phyloP scores from a whole-genome alignment of 1,140 invertebrate genomes.

The Leguminivora glycinivorella region DNA sequence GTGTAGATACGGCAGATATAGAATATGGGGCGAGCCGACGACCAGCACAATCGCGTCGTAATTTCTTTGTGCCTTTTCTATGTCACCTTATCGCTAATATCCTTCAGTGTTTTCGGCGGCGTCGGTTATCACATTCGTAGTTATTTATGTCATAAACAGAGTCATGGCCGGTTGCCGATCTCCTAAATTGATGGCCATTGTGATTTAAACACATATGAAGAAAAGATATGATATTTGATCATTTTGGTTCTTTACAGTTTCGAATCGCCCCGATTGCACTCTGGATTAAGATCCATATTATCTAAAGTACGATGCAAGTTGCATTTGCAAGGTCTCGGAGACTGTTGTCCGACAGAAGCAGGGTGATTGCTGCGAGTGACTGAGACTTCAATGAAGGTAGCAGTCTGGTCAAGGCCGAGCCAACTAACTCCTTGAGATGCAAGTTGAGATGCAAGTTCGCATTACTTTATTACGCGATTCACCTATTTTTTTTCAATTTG shows the following conservation, averaged over 20 bases:
- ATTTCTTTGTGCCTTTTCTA: conserved; percentile 46
- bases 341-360: neutral
- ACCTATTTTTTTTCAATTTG: conserved; percentile 16
- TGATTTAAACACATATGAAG: neutral
- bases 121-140: conserved; percentile 33
- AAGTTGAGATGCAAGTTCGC: conserved; percentile 25
- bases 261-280: too few relatives aligned
- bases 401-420: conserved; percentile 5
- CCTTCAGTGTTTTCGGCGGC: conserved; percentile 61
- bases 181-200: conserved; percentile 69
- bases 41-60: neutral
- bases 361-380: neutral
- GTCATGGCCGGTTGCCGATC: conserved; percentile 76
- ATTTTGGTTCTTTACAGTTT: too few relatives aligned
- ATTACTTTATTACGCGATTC: conserved; percentile 10
- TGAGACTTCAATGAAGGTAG: conserved; percentile 12
- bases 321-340: neutral
- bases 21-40: conserved; percentile 38
- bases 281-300: too few relatives aligned
- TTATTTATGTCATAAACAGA: conserved; percentile 66
- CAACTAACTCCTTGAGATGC: conserved; percentile 4
- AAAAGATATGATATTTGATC: too few relatives aligned
- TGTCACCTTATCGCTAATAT: conserved; percentile 70
- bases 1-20: conserved; percentile 17
- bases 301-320: too few relatives aligned